Conservation (phyloP, 2,113 vertebrate genomes). For the Serilophus lunatus region DNA sequence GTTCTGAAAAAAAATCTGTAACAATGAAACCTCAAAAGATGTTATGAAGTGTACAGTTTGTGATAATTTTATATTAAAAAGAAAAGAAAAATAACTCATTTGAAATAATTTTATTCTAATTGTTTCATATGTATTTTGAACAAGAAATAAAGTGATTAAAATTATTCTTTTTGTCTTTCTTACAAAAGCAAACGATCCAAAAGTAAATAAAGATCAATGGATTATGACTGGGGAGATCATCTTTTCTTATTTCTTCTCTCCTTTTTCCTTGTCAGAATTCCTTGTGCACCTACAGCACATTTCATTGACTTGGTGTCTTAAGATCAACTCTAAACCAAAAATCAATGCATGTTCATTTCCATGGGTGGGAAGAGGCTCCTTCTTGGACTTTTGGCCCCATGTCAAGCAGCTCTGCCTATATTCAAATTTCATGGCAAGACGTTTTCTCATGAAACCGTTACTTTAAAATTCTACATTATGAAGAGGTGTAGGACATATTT, state of each 20-base stretch:
- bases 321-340: not conserved
- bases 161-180: constrained; percentile 20
- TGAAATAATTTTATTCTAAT: constrained; percentile 86
- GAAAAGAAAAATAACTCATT: constrained; percentile 77
- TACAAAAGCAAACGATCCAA: not conserved
- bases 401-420: not conserved
- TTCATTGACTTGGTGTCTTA: not conserved
- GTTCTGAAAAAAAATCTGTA: constrained; percentile 73
- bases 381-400: not conserved
- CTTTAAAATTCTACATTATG: not conserved
- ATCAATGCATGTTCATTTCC: not conserved
- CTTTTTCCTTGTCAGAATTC: not conserved
- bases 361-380: not conserved
- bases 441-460: not conserved
- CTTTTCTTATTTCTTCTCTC: not conserved
- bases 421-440: not conserved
- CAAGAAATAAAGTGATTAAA: constrained; percentile 81
- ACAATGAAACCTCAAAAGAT: constrained; percentile 80
- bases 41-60: constrained; percentile 94
- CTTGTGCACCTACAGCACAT: not conserved
- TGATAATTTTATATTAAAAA: constrained; percentile 96
- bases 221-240: not conserved
- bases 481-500: not conserved
- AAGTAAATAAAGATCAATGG: not conserved
- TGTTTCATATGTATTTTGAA: constrained; percentile 98